Evolutionary conservation across 2,888 invertebrate genomes (phyloP), one percentile per base, ranked within the genome.

Genomic region (Caenorhabditis wallacei): DNA sequence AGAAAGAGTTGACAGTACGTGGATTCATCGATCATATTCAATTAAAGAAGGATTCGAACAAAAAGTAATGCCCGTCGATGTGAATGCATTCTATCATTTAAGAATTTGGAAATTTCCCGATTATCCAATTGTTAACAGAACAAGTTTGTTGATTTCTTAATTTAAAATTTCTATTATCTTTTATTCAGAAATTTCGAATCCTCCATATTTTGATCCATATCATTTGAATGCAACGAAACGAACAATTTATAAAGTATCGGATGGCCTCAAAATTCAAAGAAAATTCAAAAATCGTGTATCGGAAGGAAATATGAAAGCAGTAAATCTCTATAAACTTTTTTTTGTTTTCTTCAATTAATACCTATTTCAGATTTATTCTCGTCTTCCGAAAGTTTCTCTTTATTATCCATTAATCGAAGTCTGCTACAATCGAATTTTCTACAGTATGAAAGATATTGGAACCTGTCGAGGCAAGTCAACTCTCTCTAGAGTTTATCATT

Each of bases 371-470:
- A 59, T 83, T 24, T 90, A 84, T 75, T 37, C 82, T 1, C 53
- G 79, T 7, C 84, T 90, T 53, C 89, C 90, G 1, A 64, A 80
- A 13, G 71, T 84, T 10, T 87, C 89, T 2, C 74, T 88, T 35
- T 90, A 90, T 61, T 90, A 89, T 35, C 90, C 90, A 22, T 82
- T 90, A 35, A 86, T 90, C 8, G 90, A 88, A 46, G 84, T 84
- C 11, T 90, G 90, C 76, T 90, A 90, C 82, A 88, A 90, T 80
- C 74, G 87, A 13, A 90, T 91, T 7, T 90, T 90, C 85, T 90
- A 90, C 82, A 82, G 80, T 43, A 79, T 82, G 43, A 79, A 82
- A 22, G 70, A 78, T 35, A 83, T 86, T 53, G 74, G 79, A 53
- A 86, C 81, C 5, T 87, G 87, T 66, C 63, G 85, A 69, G 87